Evolutionary conservation across 1,140 invertebrate genomes (phyloP).

Genomic region (Magallana ariakensis): DNA sequence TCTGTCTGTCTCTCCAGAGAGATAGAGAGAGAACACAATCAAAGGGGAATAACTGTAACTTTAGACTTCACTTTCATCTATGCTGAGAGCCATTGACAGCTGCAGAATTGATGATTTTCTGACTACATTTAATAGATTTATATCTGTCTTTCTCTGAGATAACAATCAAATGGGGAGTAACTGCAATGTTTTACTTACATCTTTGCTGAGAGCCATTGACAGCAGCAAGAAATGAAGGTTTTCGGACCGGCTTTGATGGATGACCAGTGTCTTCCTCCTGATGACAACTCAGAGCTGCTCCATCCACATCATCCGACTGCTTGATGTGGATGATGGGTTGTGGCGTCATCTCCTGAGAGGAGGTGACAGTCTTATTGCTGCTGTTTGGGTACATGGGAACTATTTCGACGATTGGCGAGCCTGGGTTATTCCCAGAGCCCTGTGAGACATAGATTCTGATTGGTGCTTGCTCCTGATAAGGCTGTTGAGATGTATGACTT

Average conservation of each 20-base stretch:
- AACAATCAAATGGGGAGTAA: background rate
- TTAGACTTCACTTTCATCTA: too few relatives aligned
- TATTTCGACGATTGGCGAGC: slow-evolving; percentile 68
- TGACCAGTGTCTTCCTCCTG: slow-evolving; percentile 44
- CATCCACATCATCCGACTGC: slow-evolving; percentile 47
- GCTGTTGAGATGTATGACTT: slow-evolving; percentile 32
- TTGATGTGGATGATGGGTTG: slow-evolving; percentile 49
- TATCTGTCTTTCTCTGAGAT: background rate
- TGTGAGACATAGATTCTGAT: slow-evolving; percentile 73
- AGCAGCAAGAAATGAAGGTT: slow-evolving; percentile 72
- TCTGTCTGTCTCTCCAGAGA: background rate
- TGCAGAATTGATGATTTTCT: too few relatives aligned
- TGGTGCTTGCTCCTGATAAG: slow-evolving; percentile 59
- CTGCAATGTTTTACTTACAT: slow-evolving; percentile 58
- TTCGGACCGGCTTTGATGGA: slow-evolving; percentile 64
- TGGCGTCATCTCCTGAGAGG: slow-evolving; percentile 20
- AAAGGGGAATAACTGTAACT: background rate
- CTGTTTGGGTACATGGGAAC: slow-evolving; percentile 59
- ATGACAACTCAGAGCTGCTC: background rate
- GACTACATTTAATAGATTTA: background rate
- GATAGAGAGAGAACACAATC: background rate
- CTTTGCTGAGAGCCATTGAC: slow-evolving; percentile 64
- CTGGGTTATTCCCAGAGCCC: slow-evolving; percentile 59
- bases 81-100: too few relatives aligned
- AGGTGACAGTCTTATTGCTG: slow-evolving; percentile 15